phyloP scores from a whole-genome alignment of 2,113 vertebrate genomes.

The Otolemur garnettii region DNA sequence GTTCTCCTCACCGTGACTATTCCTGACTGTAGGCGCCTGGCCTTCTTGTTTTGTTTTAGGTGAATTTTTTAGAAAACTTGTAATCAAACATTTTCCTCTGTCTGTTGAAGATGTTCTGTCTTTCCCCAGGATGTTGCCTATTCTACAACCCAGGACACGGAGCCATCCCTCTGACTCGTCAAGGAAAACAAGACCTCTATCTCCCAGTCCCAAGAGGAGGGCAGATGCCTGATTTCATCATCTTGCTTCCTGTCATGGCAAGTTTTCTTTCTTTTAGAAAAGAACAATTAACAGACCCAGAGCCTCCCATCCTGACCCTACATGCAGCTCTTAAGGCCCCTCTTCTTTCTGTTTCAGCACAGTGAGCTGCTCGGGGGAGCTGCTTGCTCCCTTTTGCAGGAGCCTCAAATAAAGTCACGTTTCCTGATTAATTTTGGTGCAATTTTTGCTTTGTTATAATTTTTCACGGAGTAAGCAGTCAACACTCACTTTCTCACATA shows the following conservation, averaged over 20 bases:
- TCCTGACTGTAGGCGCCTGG: background rate
- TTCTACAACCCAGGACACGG: background rate
- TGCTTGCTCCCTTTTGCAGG: background rate
- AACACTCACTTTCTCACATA: background rate
- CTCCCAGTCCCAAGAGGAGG: no score
- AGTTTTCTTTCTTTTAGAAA: no score
- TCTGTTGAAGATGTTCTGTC: background rate
- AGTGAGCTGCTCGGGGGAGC: no score
- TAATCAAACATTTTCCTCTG: background rate
- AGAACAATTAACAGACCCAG: background rate
- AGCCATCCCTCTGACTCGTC: background rate
- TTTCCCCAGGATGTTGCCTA: background rate
- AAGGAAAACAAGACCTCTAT: fast-evolving
- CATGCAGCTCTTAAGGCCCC: background rate
- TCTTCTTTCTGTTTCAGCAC: no score
- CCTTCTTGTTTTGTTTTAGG: background rate
- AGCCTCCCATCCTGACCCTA: no score
- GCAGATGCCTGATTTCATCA: fast-evolving
- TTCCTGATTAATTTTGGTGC: no score
- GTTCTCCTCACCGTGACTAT: background rate
- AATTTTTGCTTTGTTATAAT: background rate
- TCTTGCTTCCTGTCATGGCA: background rate
- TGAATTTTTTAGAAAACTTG: background rate
- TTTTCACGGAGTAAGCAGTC: background rate
- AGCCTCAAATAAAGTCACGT: background rate